Evolutionary conservation across 2,113 vertebrate genomes (phyloP).

Genomic region (Chamaea fasciata): DNA sequence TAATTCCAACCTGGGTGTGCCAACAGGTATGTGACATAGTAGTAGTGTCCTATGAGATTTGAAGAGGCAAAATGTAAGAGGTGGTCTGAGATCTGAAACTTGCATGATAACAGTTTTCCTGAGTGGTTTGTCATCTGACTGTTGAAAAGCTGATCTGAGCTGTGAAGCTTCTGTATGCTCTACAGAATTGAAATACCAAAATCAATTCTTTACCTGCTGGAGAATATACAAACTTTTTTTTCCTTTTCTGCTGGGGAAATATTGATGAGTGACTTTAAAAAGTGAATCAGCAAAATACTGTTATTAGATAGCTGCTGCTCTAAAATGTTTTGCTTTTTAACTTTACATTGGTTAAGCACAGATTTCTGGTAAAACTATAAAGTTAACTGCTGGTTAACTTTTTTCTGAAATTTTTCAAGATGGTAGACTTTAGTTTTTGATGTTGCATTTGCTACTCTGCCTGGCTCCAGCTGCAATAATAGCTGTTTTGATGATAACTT

Average conservation of each 20-base stretch:
- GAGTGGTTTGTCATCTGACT: background rate
- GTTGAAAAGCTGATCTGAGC: background rate
- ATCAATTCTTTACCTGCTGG: background rate
- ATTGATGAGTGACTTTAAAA: background rate
- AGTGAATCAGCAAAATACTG: background rate
- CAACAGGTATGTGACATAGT: background rate
- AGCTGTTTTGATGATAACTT: background rate
- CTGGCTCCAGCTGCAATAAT: background rate
- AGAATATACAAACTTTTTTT: background rate
- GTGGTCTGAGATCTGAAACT: background rate
- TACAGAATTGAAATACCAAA: background rate
- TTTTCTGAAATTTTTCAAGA: background rate
- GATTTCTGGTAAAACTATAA: background rate
- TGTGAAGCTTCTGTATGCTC: background rate
- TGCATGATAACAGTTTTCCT: background rate
- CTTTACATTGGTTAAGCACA: background rate
- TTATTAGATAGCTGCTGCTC: background rate
- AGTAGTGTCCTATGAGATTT: background rate
- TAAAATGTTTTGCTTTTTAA: background rate
- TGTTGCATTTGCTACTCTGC: background rate
- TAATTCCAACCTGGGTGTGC: constrained; percentile 34
- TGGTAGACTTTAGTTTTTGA: background rate
- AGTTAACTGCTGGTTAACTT: background rate
- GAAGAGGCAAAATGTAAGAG: background rate
- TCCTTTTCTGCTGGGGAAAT: background rate